Percentiles rank a stretch among this genome's conserved stretches.
phyloP scores from a whole-genome alignment of 2,113 vertebrate genomes.

The Psittacara wagleri region DNA sequence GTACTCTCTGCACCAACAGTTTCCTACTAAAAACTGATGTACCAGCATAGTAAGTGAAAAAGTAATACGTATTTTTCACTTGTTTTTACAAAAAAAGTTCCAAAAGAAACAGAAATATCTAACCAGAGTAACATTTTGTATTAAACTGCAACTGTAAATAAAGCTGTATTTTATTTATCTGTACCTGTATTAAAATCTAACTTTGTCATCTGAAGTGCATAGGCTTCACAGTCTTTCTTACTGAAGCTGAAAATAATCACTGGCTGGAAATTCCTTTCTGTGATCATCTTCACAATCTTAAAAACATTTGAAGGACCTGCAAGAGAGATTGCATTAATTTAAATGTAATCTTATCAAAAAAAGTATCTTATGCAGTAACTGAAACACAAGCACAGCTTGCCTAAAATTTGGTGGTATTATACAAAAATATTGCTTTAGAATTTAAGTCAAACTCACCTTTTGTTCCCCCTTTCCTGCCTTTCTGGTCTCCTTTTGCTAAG shows the following conservation, averaged over 20 bases:
- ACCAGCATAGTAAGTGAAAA: not conserved
- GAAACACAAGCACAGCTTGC: not conserved
- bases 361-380: not conserved
- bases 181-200: constrained; percentile 96
- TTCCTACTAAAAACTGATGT: not conserved
- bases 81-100: not conserved
- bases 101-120: not conserved
- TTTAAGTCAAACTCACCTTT: constrained; percentile 80
- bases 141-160: not conserved
- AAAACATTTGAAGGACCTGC: constrained; percentile 96
- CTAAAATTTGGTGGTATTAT: not conserved
- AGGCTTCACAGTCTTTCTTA: constrained; percentile 98
- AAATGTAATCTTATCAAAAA: not conserved
- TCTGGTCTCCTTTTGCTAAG: constrained; percentile 90
- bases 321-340: not conserved
- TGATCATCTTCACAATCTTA: constrained; percentile 99
- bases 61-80: not conserved
- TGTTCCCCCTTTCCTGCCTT: constrained; percentile 91
- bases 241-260: constrained; percentile 99
- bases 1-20: not conserved
- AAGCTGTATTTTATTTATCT: not conserved
- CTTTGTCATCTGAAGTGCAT: constrained; percentile 96
- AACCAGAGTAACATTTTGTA: not conserved
- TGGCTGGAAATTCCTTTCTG: constrained; percentile 99
- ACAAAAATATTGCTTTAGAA: not conserved